A percentile compares a stretch with the other conserved stretches of the same genome.
Evolutionary conservation across 2,888 invertebrate genomes (phyloP).

Genomic region (Mythimna lalbum): DNA sequence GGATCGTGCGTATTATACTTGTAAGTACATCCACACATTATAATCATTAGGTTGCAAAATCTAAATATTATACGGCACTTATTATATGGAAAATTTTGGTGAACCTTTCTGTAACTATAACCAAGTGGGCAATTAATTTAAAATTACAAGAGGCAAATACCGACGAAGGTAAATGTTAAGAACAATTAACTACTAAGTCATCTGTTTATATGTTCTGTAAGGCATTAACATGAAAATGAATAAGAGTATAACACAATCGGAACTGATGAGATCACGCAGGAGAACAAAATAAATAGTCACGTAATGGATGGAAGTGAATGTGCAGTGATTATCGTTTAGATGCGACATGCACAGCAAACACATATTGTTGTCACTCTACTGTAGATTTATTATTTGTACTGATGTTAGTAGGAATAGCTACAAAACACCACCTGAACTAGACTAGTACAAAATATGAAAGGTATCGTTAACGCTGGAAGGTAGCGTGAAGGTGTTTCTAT

Average conservation of each 20-base stretch:
- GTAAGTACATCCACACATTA: constrained; percentile 42
- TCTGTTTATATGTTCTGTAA: constrained; percentile 7
- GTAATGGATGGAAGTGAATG: constrained; percentile 59
- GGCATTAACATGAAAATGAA: constrained; percentile 27
- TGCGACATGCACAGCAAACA: constrained; percentile 53
- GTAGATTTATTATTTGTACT: constrained; percentile 9
- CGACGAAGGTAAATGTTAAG: constrained; percentile 23
- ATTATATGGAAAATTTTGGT: constrained; percentile 45
- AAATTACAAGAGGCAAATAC: constrained; percentile 19
- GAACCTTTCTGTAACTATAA: constrained; percentile 32
- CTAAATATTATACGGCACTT: constrained; percentile 32
- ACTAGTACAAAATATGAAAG: background rate
- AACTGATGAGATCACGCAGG: constrained; percentile 45
- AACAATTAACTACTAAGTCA: constrained; percentile 28
- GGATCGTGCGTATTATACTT: constrained; percentile 53
- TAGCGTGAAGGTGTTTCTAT: background rate
- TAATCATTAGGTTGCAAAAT: constrained; percentile 59
- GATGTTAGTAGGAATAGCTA: background rate
- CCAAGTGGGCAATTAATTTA: constrained; percentile 39
- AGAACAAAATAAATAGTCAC: constrained; percentile 53
- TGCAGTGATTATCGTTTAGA: constrained; percentile 56
- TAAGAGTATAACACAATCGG: constrained; percentile 37
- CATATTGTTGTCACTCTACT: constrained; percentile 16
- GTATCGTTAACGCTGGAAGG: background rate
- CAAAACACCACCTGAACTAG: background rate